A percentile compares a stretch with the other conserved stretches of the same genome.
Conservation (phyloP, 2,888 invertebrate species). For the Ellobium chinense region DNA sequence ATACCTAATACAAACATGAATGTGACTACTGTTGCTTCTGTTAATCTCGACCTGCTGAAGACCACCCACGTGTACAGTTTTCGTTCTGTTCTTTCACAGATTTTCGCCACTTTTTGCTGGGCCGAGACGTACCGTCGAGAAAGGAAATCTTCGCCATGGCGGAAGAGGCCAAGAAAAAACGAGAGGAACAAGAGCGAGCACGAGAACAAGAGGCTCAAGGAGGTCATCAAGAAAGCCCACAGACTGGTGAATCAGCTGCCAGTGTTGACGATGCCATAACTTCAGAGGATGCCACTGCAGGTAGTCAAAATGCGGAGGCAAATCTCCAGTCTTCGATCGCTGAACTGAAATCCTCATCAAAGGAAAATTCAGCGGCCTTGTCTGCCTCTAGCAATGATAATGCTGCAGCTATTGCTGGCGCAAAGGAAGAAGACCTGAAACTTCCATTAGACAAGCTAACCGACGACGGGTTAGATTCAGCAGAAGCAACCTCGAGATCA, state of each 20-base stretch:
- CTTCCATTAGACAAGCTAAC: not conserved
- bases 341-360: not conserved
- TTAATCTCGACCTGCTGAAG: too few species aligned
- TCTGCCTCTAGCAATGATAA: not conserved
- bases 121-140: conserved; percentile 13
- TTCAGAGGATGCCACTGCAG: not conserved
- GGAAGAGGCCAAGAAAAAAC: not conserved
- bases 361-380: not conserved
- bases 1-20: too few species aligned
- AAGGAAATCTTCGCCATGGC: conserved; percentile 17
- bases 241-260: not conserved
- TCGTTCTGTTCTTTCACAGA: conserved; percentile 30
- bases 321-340: not conserved
- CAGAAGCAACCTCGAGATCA: not conserved
- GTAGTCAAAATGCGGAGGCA: not conserved
- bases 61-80: too few species aligned
- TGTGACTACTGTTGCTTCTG: too few species aligned
- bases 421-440: not conserved
- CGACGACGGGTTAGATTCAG: not conserved
- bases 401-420: not conserved
- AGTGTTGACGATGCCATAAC: not conserved
- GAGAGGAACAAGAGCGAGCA: not conserved
- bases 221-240: not conserved
- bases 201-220: not conserved
- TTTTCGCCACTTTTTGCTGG: conserved; percentile 34